A percentile compares a stretch with the other conserved stretches of the same genome.
phyloP scores from a whole-genome alignment of 2,888 invertebrate species.

The Ectropis crepuscularia region DNA sequence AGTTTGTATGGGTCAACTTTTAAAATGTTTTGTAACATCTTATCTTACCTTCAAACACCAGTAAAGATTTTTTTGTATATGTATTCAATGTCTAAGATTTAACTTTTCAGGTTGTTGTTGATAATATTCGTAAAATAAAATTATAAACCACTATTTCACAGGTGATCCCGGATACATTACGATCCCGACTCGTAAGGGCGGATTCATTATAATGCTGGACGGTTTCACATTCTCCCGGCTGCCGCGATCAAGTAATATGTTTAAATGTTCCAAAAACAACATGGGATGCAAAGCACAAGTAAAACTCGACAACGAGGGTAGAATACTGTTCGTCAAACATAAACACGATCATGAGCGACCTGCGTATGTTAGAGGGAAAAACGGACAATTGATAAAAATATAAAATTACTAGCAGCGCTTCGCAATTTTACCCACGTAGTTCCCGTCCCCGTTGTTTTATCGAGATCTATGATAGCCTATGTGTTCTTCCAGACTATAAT shows the following conservation, averaged over 20 bases:
- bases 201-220: slow-evolving; percentile 37
- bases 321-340: neutral
- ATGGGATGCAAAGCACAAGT: slow-evolving; percentile 42
- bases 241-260: slow-evolving; percentile 11
- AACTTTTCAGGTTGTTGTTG: too few species aligned
- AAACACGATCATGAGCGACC: slow-evolving; percentile 9
- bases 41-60: too few species aligned
- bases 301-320: slow-evolving; percentile 18
- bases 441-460: too few species aligned
- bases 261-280: slow-evolving; percentile 40
- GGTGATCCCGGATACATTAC: slow-evolving; percentile 2
- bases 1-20: too few species aligned
- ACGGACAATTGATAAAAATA: slow-evolving; percentile 7
- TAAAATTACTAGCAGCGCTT: neutral
- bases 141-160: neutral
- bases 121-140: too few species aligned
- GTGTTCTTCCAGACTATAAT: too few species aligned
- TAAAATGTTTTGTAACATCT: too few species aligned
- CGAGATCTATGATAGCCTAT: too few species aligned
- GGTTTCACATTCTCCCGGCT: slow-evolving; percentile 41
- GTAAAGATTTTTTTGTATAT: too few species aligned
- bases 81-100: too few species aligned
- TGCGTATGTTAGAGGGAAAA: neutral
- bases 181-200: slow-evolving; percentile 1
- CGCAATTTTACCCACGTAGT: too few species aligned